These are phyloP conservation scores for Nowickia ferox DNA, from an alignment of 2,888 invertebrate genomes.

Conservation along the genomic window DNA sequence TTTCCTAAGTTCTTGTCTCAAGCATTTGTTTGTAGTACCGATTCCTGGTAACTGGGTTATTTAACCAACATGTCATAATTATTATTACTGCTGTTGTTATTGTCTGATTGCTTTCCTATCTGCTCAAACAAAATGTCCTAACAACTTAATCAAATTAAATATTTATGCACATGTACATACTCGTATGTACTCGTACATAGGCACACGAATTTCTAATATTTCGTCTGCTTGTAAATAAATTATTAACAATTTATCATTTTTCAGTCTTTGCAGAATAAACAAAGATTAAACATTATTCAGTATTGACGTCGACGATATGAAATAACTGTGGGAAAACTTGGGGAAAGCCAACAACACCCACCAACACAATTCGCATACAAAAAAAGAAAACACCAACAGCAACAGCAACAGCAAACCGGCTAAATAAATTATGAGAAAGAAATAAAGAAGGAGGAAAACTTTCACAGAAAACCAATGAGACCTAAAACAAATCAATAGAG, in stretches of 20 bases:
- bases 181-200: too few relatives aligned
- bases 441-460: constrained; percentile 4
- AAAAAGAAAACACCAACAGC: constrained; percentile 6
- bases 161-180: not conserved
- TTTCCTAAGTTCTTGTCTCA: not conserved
- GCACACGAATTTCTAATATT: constrained; percentile 9
- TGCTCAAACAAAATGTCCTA: constrained; percentile 12
- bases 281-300: constrained; percentile 55
- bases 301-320: constrained; percentile 55
- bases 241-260: constrained; percentile 59
- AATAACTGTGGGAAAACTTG: constrained; percentile 22
- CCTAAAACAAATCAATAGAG: constrained; percentile 16
- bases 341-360: constrained; percentile 30
- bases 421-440: constrained; percentile 18
- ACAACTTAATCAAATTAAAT: constrained; percentile 48
- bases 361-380: constrained; percentile 19
- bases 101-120: constrained; percentile 1
- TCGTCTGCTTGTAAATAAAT: constrained; percentile 44
- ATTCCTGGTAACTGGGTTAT: constrained; percentile 26
- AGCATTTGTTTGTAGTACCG: not conserved
- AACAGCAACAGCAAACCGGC: not conserved
- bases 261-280: constrained; percentile 26
- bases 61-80: not conserved
- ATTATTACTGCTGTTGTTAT: constrained; percentile 1
- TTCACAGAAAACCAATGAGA: constrained; percentile 3